Conservation (phyloP, 1,140 invertebrate genomes). For the Anadara kagoshimensis region DNA sequence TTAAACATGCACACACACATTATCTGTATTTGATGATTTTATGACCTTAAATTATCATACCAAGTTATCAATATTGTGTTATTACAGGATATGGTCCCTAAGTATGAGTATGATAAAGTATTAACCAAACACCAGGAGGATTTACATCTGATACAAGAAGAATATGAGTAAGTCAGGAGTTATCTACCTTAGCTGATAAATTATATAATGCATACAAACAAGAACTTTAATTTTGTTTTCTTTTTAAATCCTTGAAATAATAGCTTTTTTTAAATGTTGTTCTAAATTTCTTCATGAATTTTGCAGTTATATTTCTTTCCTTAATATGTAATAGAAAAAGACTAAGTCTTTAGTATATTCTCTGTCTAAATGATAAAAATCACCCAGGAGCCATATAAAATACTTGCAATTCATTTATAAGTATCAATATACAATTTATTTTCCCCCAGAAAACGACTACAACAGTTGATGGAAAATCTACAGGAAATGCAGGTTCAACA, state of each 20-base stretch:
- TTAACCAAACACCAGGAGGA: slow-evolving; percentile 54
- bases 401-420: neutral
- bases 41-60: no score
- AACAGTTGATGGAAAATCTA: slow-evolving; percentile 54
- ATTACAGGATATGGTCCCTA: slow-evolving; percentile 55
- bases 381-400: neutral
- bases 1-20: neutral
- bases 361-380: neutral
- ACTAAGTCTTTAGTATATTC: no score
- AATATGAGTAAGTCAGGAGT: slow-evolving; percentile 64
- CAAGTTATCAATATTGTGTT: no score
- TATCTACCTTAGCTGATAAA: no score
- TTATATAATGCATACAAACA: neutral
- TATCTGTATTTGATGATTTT: neutral
- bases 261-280: no score
- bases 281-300: no score
- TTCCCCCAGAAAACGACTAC: slow-evolving; percentile 49
- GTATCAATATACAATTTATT: neutral
- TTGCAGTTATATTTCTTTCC: no score
- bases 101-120: slow-evolving; percentile 56
- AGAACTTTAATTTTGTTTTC: no score
- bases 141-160: slow-evolving; percentile 51
- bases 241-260: no score
- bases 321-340: no score
- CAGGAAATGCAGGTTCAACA: slow-evolving; percentile 47